These are phyloP conservation scores for Caenorhabditis sp. DNA, from an alignment of 2,888 invertebrate genomes.

Conservation along the genomic window DNA sequence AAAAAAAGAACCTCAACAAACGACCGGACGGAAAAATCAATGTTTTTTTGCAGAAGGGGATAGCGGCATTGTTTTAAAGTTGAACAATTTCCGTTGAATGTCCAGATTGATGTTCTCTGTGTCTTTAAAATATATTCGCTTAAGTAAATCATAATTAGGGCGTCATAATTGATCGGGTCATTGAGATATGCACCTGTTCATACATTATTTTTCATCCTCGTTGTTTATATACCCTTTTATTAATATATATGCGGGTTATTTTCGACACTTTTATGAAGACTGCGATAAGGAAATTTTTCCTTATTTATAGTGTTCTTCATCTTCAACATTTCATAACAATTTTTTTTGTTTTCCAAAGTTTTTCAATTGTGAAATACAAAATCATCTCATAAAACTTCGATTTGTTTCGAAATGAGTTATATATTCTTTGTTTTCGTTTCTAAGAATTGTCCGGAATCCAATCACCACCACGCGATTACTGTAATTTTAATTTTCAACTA, in stretches of 20 bases:
- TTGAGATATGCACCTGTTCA: not conserved
- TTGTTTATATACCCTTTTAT: not conserved
- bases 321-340: not conserved
- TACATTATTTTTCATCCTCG: too few relatives aligned
- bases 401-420: too few relatives aligned
- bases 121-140: too few relatives aligned
- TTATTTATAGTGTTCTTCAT: too few relatives aligned
- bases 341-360: constrained; percentile 7
- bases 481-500: too few relatives aligned
- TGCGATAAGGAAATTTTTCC: too few relatives aligned
- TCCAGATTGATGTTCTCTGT: too few relatives aligned
- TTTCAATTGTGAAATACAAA: not conserved
- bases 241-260: not conserved
- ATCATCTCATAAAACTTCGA: constrained; percentile 3
- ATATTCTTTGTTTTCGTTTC: too few relatives aligned
- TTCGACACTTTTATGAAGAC: too few relatives aligned
- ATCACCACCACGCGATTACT: too few relatives aligned
- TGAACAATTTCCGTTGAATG: not conserved
- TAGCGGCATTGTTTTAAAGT: not conserved
- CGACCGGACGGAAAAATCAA: not conserved
- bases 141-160: not conserved
- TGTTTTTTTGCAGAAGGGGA: not conserved
- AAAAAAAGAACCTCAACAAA: not conserved
- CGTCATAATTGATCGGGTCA: not conserved
- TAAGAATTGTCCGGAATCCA: too few relatives aligned